Conservation (phyloP, 2,888 invertebrate genomes). For the Trichogramma dendrolimi region DNA sequence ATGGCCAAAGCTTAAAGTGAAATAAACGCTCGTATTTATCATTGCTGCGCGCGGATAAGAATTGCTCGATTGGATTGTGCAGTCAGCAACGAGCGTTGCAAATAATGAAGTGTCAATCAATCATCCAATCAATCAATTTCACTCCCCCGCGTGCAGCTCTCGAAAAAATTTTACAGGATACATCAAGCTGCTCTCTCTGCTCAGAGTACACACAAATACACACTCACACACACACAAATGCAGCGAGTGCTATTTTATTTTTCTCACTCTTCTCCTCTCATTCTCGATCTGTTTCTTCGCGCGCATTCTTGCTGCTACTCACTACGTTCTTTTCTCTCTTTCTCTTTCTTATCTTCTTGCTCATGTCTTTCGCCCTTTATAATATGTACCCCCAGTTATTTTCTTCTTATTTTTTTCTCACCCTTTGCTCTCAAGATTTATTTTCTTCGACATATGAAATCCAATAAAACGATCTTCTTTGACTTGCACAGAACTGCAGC, state of each 20-base stretch:
- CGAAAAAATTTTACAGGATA: too few relatives aligned
- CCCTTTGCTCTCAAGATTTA: slow-evolving; percentile 4
- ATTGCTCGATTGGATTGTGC: too few relatives aligned
- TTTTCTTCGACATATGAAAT: slow-evolving; percentile 6
- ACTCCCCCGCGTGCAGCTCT: background rate
- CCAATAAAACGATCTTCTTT: background rate
- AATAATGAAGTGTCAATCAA: slow-evolving; percentile 17
- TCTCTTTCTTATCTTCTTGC: background rate
- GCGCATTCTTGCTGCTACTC: slow-evolving; percentile 15
- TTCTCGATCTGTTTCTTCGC: slow-evolving; percentile 25
- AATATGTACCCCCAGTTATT: background rate
- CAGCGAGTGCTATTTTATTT: slow-evolving; percentile 14
- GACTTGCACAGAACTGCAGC: too few relatives aligned
- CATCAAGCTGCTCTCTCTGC: too few relatives aligned
- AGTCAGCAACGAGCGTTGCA: background rate
- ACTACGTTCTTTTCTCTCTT: background rate
- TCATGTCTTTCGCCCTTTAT: too few relatives aligned
- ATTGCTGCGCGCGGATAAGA: too few relatives aligned
- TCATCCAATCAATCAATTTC: slow-evolving; percentile 17
- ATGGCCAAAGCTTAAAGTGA: too few relatives aligned
- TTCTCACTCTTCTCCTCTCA: slow-evolving; percentile 23
- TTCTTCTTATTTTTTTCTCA: slow-evolving; percentile 5
- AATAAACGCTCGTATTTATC: too few relatives aligned
- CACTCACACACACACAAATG: too few relatives aligned
- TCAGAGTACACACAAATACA: too few relatives aligned